Conservation (phyloP, 2,888 invertebrate species). For the Apotomis capreana region DNA sequence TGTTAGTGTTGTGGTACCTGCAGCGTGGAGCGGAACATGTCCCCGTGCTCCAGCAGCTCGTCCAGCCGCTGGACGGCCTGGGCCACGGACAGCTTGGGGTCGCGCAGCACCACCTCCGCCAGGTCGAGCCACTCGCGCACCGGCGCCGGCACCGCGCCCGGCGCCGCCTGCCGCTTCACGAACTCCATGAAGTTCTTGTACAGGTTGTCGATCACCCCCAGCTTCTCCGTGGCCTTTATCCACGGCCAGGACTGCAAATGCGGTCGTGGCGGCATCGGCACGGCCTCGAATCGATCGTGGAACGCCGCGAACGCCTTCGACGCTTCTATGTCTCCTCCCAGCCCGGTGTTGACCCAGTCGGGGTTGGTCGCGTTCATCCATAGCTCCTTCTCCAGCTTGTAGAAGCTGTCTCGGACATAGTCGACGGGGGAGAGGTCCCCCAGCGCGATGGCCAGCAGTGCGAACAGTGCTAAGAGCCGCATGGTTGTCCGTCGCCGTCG, state of each 20-base stretch:
- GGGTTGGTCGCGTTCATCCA: slow-evolving; percentile 75
- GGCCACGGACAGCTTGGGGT: slow-evolving; percentile 83
- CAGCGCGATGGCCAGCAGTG: slow-evolving; percentile 56
- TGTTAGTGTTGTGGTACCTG: slow-evolving; percentile 79
- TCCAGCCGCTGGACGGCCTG: slow-evolving; percentile 84
- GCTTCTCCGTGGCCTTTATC: slow-evolving; percentile 84
- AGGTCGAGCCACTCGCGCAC: slow-evolving; percentile 83
- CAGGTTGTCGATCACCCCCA: slow-evolving; percentile 85
- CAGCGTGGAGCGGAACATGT: slow-evolving; percentile 85
- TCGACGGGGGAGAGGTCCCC: slow-evolving; percentile 81
- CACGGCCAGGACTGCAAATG: slow-evolving; percentile 84
- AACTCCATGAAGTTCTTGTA: slow-evolving; percentile 87
- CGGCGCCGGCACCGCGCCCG: slow-evolving; percentile 70
- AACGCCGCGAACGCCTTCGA: slow-evolving; percentile 83
- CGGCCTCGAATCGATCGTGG: slow-evolving; percentile 76
- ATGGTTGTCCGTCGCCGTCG: slow-evolving; percentile 59
- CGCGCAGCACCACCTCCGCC: slow-evolving; percentile 85
- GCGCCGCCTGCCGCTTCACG: slow-evolving; percentile 72
- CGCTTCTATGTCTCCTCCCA: slow-evolving; percentile 81
- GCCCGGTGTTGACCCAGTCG: slow-evolving; percentile 63
- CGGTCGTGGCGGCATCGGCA: slow-evolving; percentile 60
- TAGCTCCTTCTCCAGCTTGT: slow-evolving; percentile 82
- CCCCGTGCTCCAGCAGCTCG: slow-evolving; percentile 84
- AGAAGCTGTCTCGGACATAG: slow-evolving; percentile 82
- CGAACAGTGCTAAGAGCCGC: slow-evolving; percentile 66